These are phyloP conservation scores for Anarrhichthys ocellatus DNA, from an alignment of 2,113 vertebrate species.

Conservation along the genomic window DNA sequence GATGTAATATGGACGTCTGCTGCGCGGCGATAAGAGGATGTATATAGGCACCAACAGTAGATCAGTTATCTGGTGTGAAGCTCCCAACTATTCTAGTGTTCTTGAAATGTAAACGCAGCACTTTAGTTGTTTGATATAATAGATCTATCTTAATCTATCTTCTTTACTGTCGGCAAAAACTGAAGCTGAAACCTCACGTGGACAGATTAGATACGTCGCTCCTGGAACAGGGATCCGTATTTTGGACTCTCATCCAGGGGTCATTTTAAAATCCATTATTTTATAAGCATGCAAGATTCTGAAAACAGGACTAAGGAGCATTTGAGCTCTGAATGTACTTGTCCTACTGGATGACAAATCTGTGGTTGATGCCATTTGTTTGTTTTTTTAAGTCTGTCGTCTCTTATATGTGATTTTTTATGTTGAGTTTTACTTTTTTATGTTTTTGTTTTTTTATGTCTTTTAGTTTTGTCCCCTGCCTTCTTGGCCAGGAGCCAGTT, in stretches of 20 bases:
- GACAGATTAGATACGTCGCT: background rate
- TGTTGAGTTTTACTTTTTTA: background rate
- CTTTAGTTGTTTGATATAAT: background rate
- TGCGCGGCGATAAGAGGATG: constrained; percentile 66
- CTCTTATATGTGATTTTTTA: background rate
- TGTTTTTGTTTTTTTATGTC: too few relatives aligned
- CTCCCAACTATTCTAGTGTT: background rate
- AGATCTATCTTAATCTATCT: background rate
- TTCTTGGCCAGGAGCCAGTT: background rate
- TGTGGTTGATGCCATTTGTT: background rate
- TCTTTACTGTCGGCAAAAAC: background rate
- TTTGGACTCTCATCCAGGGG: background rate
- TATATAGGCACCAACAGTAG: constrained; percentile 52
- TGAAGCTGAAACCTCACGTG: background rate
- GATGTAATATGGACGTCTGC: constrained; percentile 74
- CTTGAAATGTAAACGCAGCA: background rate
- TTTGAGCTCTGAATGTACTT: background rate
- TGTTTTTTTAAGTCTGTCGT: background rate
- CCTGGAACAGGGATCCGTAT: background rate
- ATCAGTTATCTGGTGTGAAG: constrained; percentile 32
- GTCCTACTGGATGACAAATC: background rate
- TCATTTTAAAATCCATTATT: background rate
- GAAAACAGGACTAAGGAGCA: background rate
- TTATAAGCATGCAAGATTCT: background rate
- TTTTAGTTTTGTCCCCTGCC: background rate